Conservation (phyloP, 2,113 vertebrate genomes). For the Scomber scombrus region DNA sequence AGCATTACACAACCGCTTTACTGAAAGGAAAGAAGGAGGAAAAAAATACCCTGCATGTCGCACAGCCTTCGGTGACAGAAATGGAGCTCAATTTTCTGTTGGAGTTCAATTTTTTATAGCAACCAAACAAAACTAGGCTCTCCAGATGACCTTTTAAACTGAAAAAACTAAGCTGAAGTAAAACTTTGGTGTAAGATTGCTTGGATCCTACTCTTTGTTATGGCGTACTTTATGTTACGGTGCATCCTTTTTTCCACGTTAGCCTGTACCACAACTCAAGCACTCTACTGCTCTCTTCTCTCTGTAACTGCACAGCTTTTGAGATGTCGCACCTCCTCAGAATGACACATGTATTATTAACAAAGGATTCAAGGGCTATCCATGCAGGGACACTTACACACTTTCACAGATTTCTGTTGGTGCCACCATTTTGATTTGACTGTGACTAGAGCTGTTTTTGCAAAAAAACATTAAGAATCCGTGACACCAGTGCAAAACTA, state of each 20-base stretch:
- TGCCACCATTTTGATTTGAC: slow-evolving; percentile 79
- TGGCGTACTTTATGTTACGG: slow-evolving; percentile 10
- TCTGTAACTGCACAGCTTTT: slow-evolving; percentile 28
- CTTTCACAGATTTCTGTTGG: slow-evolving; percentile 73
- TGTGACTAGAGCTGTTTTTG: slow-evolving; percentile 21
- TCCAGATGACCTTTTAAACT: slow-evolving; percentile 64
- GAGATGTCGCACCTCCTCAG: slow-evolving; percentile 55
- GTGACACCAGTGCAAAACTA: slow-evolving; percentile 58
- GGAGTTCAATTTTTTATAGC: slow-evolving; percentile 25
- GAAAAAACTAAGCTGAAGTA: slow-evolving; percentile 33
- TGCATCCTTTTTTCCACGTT: slow-evolving; percentile 10
- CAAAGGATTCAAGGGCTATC: slow-evolving; percentile 47
- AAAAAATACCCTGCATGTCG: slow-evolving; percentile 32
- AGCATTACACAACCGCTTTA: slow-evolving; percentile 61
- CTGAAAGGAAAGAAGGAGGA: slow-evolving; percentile 28
- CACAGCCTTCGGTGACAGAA: slow-evolving; percentile 41
- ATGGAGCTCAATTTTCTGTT: slow-evolving; percentile 24
- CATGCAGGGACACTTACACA: slow-evolving; percentile 65
- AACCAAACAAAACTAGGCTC: slow-evolving; percentile 16
- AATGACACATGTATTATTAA: slow-evolving; percentile 81
- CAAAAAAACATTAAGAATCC: slow-evolving; percentile 63
- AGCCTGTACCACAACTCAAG: slow-evolving; percentile 18
- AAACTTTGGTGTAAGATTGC: slow-evolving; percentile 25
- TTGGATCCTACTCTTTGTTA: slow-evolving; percentile 23
- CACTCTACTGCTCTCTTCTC: slow-evolving; percentile 30